Conservation (phyloP, 2,888 invertebrate species). For the Frankliniella intonsa region DNA sequence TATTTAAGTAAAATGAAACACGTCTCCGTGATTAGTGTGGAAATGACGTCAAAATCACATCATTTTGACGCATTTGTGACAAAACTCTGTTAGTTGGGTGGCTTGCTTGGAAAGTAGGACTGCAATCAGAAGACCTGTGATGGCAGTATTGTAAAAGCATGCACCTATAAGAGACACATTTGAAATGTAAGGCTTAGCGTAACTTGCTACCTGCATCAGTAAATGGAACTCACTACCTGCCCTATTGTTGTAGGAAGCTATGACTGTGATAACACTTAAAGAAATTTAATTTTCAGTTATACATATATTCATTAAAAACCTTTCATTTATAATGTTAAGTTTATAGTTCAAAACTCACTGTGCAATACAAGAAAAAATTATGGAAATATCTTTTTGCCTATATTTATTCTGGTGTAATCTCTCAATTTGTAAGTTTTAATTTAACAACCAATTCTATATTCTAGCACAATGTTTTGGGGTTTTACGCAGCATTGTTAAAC, state of each 20-base stretch:
- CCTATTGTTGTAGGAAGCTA: background rate
- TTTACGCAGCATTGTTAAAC: background rate
- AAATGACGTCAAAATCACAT: too few relatives aligned
- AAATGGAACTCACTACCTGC: background rate
- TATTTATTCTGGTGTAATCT: slow-evolving; percentile 1
- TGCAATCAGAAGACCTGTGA: too few relatives aligned
- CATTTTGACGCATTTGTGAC: too few relatives aligned
- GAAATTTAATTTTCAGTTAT: background rate
- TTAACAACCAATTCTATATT: background rate
- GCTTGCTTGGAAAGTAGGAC: too few relatives aligned
- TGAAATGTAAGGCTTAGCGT: background rate
- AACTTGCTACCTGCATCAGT: background rate
- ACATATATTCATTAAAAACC: background rate
- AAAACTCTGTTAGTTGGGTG: too few relatives aligned
- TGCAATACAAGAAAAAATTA: background rate
- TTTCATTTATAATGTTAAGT: background rate
- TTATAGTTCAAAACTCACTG: background rate
- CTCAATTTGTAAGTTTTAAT: background rate
- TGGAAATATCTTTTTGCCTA: background rate
- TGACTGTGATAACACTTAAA: slow-evolving; percentile 1
- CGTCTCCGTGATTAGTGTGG: too few relatives aligned
- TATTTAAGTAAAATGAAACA: too few relatives aligned
- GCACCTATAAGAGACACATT: background rate
- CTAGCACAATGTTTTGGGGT: background rate
- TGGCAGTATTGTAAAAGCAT: background rate